Conservation (phyloP, 2,888 invertebrate species). For the Troides oblongomaculatus region DNA sequence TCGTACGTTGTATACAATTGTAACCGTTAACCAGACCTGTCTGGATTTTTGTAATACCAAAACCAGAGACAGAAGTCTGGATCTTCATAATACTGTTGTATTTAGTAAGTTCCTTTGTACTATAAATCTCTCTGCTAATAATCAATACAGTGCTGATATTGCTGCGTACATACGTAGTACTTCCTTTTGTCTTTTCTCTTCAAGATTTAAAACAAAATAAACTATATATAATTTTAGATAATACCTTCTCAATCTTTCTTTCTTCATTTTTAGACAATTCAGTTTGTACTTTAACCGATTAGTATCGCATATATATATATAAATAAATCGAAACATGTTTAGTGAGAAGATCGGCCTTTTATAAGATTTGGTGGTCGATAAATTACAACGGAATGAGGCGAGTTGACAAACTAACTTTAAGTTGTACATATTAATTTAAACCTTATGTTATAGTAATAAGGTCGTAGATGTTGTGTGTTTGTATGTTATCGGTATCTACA, state of each 20-base stretch:
- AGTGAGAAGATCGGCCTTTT: conserved; percentile 12
- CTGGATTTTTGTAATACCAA: too few relatives aligned
- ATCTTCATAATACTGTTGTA: too few relatives aligned
- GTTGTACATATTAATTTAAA: background rate
- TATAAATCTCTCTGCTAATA: too few relatives aligned
- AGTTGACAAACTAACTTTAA: background rate
- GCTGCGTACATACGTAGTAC: too few relatives aligned
- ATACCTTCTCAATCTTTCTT: background rate
- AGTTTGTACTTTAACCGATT: conserved; percentile 1
- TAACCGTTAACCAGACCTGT: too few relatives aligned
- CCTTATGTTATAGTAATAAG: background rate
- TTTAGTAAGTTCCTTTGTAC: too few relatives aligned
- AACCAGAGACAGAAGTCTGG: too few relatives aligned
- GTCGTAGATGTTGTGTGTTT: background rate
- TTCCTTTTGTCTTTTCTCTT: too few relatives aligned
- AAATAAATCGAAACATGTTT: conserved; percentile 2
- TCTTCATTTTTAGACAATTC: background rate
- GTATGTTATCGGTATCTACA: conserved; percentile 3
- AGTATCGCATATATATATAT: background rate
- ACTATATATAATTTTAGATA: background rate
- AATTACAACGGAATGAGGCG: conserved; percentile 16
- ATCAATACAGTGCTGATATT: too few relatives aligned
- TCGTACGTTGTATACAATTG: too few relatives aligned
- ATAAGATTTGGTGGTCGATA: conserved; percentile 19
- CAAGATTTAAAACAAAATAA: too few relatives aligned